Conservation (phyloP, 2,888 invertebrate genomes). For the Ditylenchus weischeri region DNA sequence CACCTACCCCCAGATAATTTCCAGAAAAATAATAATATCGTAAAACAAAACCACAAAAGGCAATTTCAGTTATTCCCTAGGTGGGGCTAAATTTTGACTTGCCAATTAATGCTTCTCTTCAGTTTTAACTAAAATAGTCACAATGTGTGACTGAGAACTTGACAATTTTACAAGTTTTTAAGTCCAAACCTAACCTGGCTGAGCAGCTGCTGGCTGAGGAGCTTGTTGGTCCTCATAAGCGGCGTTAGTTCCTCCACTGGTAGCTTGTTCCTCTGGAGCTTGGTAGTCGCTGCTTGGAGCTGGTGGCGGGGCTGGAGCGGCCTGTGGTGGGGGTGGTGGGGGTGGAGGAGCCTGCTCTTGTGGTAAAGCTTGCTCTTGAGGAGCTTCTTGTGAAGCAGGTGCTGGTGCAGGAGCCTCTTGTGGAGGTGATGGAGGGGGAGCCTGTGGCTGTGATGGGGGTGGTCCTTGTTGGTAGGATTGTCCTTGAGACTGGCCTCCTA, state of each 20-base stretch:
- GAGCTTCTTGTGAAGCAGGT: constrained; percentile 1
- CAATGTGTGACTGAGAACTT: too few relatives aligned
- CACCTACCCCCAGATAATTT: too few relatives aligned
- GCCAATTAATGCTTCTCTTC: too few relatives aligned
- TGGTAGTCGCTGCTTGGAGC: constrained; percentile 11
- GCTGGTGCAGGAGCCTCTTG: background rate
- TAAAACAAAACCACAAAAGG: too few relatives aligned
- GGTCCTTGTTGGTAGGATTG: too few relatives aligned
- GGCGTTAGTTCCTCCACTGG: background rate
- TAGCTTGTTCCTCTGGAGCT: background rate
- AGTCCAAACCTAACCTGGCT: constrained; percentile 23
- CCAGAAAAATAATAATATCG: too few relatives aligned
- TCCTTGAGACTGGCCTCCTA: too few relatives aligned
- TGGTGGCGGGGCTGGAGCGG: constrained; percentile 20
- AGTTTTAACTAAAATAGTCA: too few relatives aligned
- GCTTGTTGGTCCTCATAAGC: constrained; percentile 10
- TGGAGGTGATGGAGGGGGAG: constrained; percentile 20
- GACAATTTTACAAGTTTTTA: too few relatives aligned
- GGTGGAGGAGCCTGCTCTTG: constrained; percentile 20
- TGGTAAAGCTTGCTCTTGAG: constrained; percentile 14
- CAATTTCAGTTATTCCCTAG: too few relatives aligned
- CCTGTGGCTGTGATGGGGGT: background rate
- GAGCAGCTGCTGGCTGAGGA: constrained; percentile 29
- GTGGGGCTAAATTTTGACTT: too few relatives aligned
- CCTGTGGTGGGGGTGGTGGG: constrained; percentile 21